A percentile compares a stretch with the other conserved stretches of the same genome.
These are phyloP conservation scores for Ammodytes marinus DNA, from an alignment of 2,113 vertebrate genomes.

Conservation along the genomic window DNA sequence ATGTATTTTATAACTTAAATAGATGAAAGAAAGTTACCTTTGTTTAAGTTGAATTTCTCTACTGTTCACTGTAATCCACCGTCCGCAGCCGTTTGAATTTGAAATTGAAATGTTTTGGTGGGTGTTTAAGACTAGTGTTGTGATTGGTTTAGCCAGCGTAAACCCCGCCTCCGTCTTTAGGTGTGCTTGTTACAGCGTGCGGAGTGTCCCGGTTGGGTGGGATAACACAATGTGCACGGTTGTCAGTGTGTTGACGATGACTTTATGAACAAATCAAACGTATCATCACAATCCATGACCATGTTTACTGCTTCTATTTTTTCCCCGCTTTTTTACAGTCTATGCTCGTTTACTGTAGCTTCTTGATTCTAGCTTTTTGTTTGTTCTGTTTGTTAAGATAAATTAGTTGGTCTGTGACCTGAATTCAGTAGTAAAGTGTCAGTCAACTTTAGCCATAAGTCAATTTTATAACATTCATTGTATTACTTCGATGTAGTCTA, in stretches of 20 bases:
- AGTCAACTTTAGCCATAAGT: too few relatives aligned
- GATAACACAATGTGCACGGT: fast-evolving
- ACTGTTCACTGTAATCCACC: fast-evolving
- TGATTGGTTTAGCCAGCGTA: slow-evolving; percentile 61
- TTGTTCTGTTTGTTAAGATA: too few relatives aligned
- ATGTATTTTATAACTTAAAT: too few relatives aligned
- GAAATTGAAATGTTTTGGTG: slow-evolving; percentile 67
- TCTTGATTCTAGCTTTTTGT: too few relatives aligned
- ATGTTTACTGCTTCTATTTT: too few relatives aligned
- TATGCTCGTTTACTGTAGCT: too few relatives aligned
- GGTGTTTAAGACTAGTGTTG: slow-evolving; percentile 7
- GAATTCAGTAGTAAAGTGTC: too few relatives aligned
- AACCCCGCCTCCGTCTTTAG: neutral
- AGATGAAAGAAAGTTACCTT: slow-evolving; percentile 23
- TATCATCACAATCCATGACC: neutral
- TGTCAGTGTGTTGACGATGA: neutral
- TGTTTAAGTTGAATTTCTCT: fast-evolving
- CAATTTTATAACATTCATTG: too few relatives aligned
- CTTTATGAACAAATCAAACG: neutral
- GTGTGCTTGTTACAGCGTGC: fast-evolving
- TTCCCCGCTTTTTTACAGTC: too few relatives aligned
- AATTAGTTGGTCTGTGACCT: too few relatives aligned
- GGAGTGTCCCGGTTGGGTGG: slow-evolving; percentile 32
- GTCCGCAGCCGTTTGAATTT: slow-evolving; percentile 76
- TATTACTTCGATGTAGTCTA: too few relatives aligned